Evolutionary conservation across 2,888 invertebrate genomes (phyloP).

Genomic region (Mythimna albipuncta): DNA sequence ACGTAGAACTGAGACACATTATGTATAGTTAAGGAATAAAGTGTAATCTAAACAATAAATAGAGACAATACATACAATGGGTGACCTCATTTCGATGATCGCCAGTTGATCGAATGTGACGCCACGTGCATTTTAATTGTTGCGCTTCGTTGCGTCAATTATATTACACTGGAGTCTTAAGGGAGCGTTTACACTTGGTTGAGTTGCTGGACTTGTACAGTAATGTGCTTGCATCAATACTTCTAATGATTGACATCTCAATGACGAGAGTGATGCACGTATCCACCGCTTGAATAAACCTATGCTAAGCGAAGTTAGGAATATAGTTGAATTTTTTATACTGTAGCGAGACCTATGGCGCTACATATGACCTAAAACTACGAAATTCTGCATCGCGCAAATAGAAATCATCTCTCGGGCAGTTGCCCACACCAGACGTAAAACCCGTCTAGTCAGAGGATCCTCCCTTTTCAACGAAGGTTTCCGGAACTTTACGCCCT

Average conservation of each 20-base stretch:
- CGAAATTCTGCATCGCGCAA: too few relatives aligned
- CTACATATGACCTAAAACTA: too few relatives aligned
- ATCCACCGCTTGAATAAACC: not conserved
- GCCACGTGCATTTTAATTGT: constrained; percentile 77
- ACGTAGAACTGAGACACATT: not conserved
- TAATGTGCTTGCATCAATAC: not conserved
- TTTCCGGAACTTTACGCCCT: too few relatives aligned
- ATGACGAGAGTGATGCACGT: not conserved
- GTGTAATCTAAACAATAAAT: constrained; percentile 75
- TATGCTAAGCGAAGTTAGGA: not conserved
- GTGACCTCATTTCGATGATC: constrained; percentile 79
- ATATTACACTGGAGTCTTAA: constrained; percentile 55
- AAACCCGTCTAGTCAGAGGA: too few relatives aligned
- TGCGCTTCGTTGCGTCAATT: constrained; percentile 67
- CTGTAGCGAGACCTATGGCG: too few relatives aligned
- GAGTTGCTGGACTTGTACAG: constrained; percentile 12
- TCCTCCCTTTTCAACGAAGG: too few relatives aligned
- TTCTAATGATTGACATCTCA: not conserved
- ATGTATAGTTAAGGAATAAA: constrained; percentile 42
- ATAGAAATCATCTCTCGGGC: too few relatives aligned
- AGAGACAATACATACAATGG: constrained; percentile 71
- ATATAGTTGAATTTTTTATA: too few relatives aligned
- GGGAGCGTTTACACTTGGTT: constrained; percentile 14
- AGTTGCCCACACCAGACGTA: too few relatives aligned
- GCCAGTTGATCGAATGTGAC: constrained; percentile 73